Conservation (phyloP, 2,888 invertebrate species). For the Ochropleura plecta region DNA sequence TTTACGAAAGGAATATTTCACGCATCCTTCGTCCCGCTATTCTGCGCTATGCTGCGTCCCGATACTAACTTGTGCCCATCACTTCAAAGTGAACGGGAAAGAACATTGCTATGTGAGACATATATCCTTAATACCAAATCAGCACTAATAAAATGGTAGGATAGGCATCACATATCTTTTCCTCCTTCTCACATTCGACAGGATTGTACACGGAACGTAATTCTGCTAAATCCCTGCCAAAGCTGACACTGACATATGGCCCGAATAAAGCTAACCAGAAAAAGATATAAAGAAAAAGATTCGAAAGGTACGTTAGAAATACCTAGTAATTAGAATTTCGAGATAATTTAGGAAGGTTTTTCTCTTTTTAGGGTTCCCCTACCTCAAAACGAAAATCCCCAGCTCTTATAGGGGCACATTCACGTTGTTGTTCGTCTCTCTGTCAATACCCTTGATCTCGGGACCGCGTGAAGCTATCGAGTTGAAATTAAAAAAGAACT, state of each 20-base stretch:
- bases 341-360: conserved; percentile 3
- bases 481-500: too few species aligned
- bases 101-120: not conserved
- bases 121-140: conserved; percentile 8
- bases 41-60: not conserved
- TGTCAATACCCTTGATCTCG: too few species aligned
- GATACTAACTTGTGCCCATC: not conserved
- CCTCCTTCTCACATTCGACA: conserved; percentile 31
- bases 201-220: conserved; percentile 44
- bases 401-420: too few species aligned
- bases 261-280: conserved; percentile 39
- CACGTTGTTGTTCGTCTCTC: too few species aligned
- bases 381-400: too few species aligned
- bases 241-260: conserved; percentile 50
- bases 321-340: conserved; percentile 30
- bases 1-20: not conserved
- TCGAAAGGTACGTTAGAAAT: conserved; percentile 16
- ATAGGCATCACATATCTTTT: conserved; percentile 33
- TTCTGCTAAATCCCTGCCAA: conserved; percentile 52
- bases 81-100: too few species aligned
- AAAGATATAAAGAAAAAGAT: conserved; percentile 36
- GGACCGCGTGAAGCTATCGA: too few species aligned
- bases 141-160: conserved; percentile 22
- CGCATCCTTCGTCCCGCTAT: not conserved
- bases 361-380: not conserved